These are phyloP conservation scores for Atherinomorus stipes DNA, from an alignment of 2,113 vertebrate genomes.

Conservation along the genomic window DNA sequence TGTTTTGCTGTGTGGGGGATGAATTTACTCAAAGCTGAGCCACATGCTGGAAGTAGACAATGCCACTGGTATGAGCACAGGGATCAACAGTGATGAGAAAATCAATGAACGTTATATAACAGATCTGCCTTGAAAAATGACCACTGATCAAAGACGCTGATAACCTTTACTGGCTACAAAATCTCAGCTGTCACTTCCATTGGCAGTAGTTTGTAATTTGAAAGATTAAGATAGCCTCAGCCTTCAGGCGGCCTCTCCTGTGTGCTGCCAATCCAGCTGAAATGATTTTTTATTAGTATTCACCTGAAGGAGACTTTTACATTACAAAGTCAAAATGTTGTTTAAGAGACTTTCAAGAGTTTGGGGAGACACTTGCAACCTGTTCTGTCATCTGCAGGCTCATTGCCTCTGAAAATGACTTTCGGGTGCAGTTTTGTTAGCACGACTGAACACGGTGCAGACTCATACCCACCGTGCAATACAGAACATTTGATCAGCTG, in stretches of 20 bases:
- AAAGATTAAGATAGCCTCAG: conserved; percentile 32
- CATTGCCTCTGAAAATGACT: conserved; percentile 72
- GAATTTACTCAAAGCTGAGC: conserved; percentile 38
- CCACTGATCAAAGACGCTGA: conserved; percentile 9
- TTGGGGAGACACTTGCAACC: conserved; percentile 26
- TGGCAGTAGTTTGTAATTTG: conserved; percentile 27
- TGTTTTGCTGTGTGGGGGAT: conserved; percentile 12
- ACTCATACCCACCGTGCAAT: conserved; percentile 1
- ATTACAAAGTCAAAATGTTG: conserved; percentile 44
- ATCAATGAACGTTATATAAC: conserved; percentile 49
- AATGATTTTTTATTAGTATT: conserved; percentile 4
- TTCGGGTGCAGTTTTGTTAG: conserved; percentile 59
- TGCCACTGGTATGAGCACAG: conserved; percentile 8
- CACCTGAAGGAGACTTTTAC: conserved; percentile 36
- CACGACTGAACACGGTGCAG: conserved; percentile 28
- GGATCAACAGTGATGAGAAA: conserved; percentile 43
- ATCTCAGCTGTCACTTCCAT: background rate
- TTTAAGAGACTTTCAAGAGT: conserved; percentile 43
- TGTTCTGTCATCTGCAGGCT: conserved; percentile 52
- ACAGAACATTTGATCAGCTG: conserved; percentile 56
- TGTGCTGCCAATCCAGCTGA: background rate
- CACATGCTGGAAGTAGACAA: conserved; percentile 32
- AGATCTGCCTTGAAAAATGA: conserved; percentile 31
- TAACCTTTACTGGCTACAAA: conserved; percentile 22
- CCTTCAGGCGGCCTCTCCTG: background rate